A percentile compares a stretch with the other conserved stretches of the same genome.
These are phyloP conservation scores for Netelia fuscicornis DNA, from an alignment of 2,888 invertebrate genomes.

Conservation along the genomic window DNA sequence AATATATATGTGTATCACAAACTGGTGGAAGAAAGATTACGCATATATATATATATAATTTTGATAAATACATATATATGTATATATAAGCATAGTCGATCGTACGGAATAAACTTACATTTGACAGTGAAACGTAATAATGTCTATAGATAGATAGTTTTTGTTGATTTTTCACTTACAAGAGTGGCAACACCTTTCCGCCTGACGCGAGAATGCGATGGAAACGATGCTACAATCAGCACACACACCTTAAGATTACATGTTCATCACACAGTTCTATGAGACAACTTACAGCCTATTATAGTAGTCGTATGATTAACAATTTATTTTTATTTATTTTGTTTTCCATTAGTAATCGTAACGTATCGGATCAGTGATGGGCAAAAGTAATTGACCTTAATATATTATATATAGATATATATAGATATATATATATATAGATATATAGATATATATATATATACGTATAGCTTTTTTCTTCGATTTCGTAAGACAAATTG, in stretches of 20 bases:
- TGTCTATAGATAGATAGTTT: slow-evolving; percentile 81
- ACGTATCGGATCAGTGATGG: slow-evolving; percentile 52
- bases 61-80: neutral
- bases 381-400: slow-evolving; percentile 21
- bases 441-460: no score
- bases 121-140: slow-evolving; percentile 72
- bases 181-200: slow-evolving; percentile 84
- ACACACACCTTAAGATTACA: slow-evolving; percentile 78
- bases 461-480: neutral
- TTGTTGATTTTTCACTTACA: slow-evolving; percentile 83
- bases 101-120: slow-evolving; percentile 57
- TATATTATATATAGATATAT: no score
- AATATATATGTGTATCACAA: neutral
- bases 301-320: slow-evolving; percentile 49
- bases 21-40: neutral
- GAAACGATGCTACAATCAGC: slow-evolving; percentile 84
- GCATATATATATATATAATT: neutral
- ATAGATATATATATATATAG: no score
- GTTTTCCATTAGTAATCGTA: slow-evolving; percentile 53
- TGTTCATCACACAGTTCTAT: slow-evolving; percentile 73
- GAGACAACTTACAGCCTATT: slow-evolving; percentile 80
- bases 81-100: slow-evolving; percentile 30
- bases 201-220: slow-evolving; percentile 84
- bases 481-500: neutral
- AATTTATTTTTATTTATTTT: neutral